Conservation (phyloP, 2,888 invertebrate genomes). For the Smittia aterrima region DNA sequence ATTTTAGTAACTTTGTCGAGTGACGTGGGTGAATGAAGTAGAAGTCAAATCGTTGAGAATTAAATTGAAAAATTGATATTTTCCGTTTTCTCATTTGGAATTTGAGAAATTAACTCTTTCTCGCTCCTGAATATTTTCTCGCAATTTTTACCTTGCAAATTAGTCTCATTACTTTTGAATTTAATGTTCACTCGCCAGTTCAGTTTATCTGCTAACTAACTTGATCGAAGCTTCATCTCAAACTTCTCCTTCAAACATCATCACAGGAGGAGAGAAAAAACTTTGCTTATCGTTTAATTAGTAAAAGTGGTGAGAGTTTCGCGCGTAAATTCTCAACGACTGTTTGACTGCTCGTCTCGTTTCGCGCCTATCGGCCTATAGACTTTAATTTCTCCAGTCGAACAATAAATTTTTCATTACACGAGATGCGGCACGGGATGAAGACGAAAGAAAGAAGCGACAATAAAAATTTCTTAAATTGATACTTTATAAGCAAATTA, state of each 20-base stretch:
- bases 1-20: constrained; percentile 12
- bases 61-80: constrained; percentile 39
- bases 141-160: constrained; percentile 15
- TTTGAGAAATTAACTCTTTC: constrained; percentile 6
- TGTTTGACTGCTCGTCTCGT: background rate
- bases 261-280: background rate
- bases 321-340: constrained; percentile 1
- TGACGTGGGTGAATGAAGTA: background rate
- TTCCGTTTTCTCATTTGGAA: constrained; percentile 1
- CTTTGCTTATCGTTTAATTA: constrained; percentile 12
- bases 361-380: background rate
- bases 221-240: background rate
- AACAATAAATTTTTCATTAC: constrained; percentile 29
- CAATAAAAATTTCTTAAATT: constrained; percentile 40
- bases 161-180: background rate
- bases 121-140: constrained; percentile 8
- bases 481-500: constrained; percentile 42
- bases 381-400: background rate
- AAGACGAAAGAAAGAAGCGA: background rate
- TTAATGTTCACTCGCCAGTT: too few relatives aligned
- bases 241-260: background rate
- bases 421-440: background rate
- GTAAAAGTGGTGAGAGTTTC: background rate
- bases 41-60: background rate
- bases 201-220: background rate